phyloP scores from a whole-genome alignment of 1,140 invertebrate genomes.

The Odontomachus brunneus region DNA sequence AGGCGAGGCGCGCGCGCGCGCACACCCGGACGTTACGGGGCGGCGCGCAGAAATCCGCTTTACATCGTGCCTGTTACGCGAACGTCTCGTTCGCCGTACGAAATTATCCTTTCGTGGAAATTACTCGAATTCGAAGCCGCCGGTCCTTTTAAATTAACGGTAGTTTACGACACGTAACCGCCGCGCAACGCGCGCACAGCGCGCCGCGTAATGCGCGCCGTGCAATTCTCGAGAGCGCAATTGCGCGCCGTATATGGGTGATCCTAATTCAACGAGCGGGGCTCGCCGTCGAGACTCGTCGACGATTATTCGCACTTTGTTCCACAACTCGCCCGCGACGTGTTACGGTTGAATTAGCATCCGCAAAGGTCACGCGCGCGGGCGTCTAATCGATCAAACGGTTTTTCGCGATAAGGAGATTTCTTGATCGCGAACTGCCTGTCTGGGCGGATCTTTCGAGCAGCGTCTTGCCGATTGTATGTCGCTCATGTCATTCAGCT shows the following conservation, averaged over 20 bases:
- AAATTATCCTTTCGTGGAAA: slow-evolving; percentile 54
- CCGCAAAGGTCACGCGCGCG: not conserved
- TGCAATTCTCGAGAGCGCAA: slow-evolving; percentile 40
- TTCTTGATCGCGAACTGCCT: slow-evolving; percentile 1
- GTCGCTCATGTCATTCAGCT: not conserved
- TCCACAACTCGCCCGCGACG: not conserved
- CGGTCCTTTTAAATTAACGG: slow-evolving; percentile 54
- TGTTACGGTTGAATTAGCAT: not conserved
- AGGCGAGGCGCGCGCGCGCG: not conserved
- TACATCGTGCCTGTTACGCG: slow-evolving; percentile 28
- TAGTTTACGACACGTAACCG: slow-evolving; percentile 49
- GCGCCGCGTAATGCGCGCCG: slow-evolving; percentile 10
- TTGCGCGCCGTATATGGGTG: slow-evolving; percentile 17
- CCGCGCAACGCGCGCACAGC: not conserved
- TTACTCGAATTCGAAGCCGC: slow-evolving; percentile 24
- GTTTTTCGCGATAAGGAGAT: not conserved
- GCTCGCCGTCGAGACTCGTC: too few relatives aligned
- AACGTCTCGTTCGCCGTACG: not conserved
- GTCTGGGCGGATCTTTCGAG: too few relatives aligned
- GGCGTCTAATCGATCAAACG: too few relatives aligned
- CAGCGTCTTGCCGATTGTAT: slow-evolving; percentile 7
- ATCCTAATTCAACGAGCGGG: slow-evolving; percentile 47
- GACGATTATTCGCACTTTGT: too few relatives aligned
- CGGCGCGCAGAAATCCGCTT: slow-evolving; percentile 28
- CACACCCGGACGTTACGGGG: not conserved